Percentiles rank a stretch among this genome's conserved stretches.
These are phyloP conservation scores for Hermaeophaga mercurialis DNA, from an alignment of 2,888 invertebrate species.

Conservation along the genomic window DNA sequence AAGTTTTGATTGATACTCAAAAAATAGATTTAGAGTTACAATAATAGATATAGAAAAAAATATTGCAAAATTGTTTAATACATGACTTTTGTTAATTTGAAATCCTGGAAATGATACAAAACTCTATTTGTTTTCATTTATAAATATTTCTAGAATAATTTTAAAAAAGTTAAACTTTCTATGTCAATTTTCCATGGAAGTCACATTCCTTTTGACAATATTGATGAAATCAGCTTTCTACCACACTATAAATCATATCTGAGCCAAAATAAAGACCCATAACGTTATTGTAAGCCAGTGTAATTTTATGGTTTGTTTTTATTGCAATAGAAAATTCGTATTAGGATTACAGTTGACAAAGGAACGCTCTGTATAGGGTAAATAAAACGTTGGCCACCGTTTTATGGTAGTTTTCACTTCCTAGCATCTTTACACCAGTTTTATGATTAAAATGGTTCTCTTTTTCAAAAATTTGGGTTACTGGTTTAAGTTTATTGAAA, in stretches of 20 bases:
- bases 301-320: constrained; percentile 47
- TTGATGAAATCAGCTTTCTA: constrained; percentile 30
- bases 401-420: constrained; percentile 44
- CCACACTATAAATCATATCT: constrained; percentile 32
- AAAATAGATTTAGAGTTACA: no score
- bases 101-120: no score
- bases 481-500: constrained; percentile 43
- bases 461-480: constrained; percentile 40
- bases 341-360: constrained; percentile 28
- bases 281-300: constrained; percentile 29
- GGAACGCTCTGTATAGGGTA: constrained; percentile 24
- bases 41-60: no score
- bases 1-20: no score
- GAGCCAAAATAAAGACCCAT: constrained; percentile 22
- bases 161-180: not conserved
- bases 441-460: constrained; percentile 24
- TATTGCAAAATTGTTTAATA: no score
- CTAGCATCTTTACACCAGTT: constrained; percentile 30
- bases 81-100: no score
- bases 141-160: not conserved
- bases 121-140: not conserved
- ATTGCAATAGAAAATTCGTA: constrained; percentile 39
- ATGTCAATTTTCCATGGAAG: constrained; percentile 5
- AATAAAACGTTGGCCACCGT: constrained; percentile 41
- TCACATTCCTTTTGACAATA: constrained; percentile 15